Evolutionary conservation across 2,113 vertebrate species (phyloP).

Genomic region (Platysteira castanea): DNA sequence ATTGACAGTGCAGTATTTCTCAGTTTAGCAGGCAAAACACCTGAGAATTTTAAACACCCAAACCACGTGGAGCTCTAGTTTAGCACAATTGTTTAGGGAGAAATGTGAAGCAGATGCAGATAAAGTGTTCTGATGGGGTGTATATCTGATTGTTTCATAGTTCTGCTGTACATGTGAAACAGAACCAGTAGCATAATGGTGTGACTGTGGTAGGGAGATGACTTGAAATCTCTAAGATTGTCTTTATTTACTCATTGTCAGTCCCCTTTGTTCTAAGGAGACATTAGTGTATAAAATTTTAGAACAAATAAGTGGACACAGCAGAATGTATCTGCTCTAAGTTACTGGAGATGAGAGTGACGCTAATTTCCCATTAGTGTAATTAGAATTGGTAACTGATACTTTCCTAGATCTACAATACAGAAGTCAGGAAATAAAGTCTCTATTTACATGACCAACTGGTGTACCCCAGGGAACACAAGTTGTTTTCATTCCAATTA

Average conservation of each 20-base stretch:
- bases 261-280: background rate
- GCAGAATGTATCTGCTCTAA: background rate
- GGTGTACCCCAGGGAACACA: background rate
- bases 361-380: slow-evolving; percentile 57
- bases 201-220: background rate
- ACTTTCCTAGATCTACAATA: slow-evolving; percentile 18
- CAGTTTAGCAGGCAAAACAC: background rate
- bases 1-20: background rate
- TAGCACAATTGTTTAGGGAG: background rate
- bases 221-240: background rate
- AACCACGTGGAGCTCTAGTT: background rate
- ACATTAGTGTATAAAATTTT: slow-evolving; percentile 21
- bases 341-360: background rate
- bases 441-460: slow-evolving; percentile 28
- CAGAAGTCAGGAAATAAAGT: slow-evolving; percentile 39
- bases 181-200: background rate
- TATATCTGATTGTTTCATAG: background rate
- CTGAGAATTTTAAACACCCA: background rate
- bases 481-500: background rate
- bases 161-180: background rate
- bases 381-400: slow-evolving; percentile 74
- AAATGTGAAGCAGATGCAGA: slow-evolving; percentile 17
- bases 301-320: background rate
- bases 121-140: background rate
- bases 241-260: background rate